A percentile compares a stretch with the other conserved stretches of the same genome.
phyloP scores from a whole-genome alignment of 2,888 invertebrate genomes.

The Drepana falcataria region DNA sequence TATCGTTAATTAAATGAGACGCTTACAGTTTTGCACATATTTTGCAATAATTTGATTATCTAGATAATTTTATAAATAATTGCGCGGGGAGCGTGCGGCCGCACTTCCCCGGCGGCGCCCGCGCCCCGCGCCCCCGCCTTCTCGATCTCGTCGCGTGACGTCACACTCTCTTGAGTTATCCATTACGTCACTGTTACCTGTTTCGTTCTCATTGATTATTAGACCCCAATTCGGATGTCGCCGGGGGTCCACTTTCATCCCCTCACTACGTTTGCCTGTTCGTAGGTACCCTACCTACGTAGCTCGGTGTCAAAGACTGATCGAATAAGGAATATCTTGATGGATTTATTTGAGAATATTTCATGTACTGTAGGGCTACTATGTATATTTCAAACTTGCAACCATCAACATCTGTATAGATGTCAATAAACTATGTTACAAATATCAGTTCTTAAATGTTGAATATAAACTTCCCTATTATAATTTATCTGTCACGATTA shows the following conservation, averaged over 20 bases:
- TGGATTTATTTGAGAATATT: constrained; percentile 19
- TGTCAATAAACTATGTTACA: too few species aligned
- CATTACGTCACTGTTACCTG: not conserved
- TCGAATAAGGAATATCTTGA: constrained; percentile 39
- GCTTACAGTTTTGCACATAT: constrained; percentile 76
- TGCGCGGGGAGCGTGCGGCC: constrained; percentile 42
- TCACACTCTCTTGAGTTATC: constrained; percentile 9
- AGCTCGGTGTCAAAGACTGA: constrained; percentile 35
- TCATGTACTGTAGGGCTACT: not conserved
- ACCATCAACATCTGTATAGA: not conserved
- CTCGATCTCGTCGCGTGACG: constrained; percentile 16
- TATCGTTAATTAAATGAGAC: constrained; percentile 69
- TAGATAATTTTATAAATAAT: constrained; percentile 55
- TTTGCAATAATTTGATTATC: constrained; percentile 72
- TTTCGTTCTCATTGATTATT: not conserved
- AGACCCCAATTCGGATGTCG: constrained; percentile 15
- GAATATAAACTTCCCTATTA: too few species aligned
- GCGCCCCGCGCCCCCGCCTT: constrained; percentile 26
- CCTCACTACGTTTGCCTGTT: constrained; percentile 38
- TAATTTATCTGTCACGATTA: too few species aligned
- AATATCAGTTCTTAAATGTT: too few species aligned
- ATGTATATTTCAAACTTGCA: not conserved
- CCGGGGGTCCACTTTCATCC: constrained; percentile 37
- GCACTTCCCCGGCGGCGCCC: constrained; percentile 54
- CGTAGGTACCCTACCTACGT: constrained; percentile 29